Evolutionary conservation across 1,140 invertebrate genomes (phyloP), one percentile per base, ranked within the genome.

Genomic region (Zaprionus ornatus): DNA sequence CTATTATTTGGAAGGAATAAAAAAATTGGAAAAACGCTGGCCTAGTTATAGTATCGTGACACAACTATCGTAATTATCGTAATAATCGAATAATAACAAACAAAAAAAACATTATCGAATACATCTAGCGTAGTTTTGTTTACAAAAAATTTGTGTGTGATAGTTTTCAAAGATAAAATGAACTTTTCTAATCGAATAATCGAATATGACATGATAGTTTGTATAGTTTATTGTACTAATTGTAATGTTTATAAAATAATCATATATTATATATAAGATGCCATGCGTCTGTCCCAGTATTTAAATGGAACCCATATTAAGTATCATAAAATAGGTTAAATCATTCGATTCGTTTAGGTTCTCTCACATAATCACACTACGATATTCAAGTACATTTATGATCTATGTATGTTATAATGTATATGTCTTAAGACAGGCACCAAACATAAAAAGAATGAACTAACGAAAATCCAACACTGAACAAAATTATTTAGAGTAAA

Each of bases 111-210:
- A 63, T 56, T 48, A 61, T 56, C 69, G 48, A 74, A 77, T 84
- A 84, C 65, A 69, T 25, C 54, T 88, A 84, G 78, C 67, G 68
- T 76, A 88, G 64, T 50, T 77, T 55, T 73, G 50, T 50, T 61
- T 42, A 75, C 52, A 73, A 48, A 80, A 71, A 29, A 60, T 84
- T 90, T 85, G 81, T 84, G 84, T 88, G 85, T 88, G 85, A 88
- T 88, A 88, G 85, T 88, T 87, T 87, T 87, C 77, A 80, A 87
- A 84, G 80, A 80, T 90, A 68, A 64, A 67, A 60, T 45, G 56
- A 50, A 50, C 45, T 70, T 72, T 68, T 65, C 74, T 70, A 70
- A 68, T 73, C 62, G 59, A 40, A 21, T 68, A 57, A 63, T 13
- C n/a, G n/a, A n/a, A 57, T 70, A 64, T 67, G n/a, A 70, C 74